Base-by-base conservation (phyloP, 2,797 vertebrate genomes). In the Eupleurogrammus muticus region DNA sequence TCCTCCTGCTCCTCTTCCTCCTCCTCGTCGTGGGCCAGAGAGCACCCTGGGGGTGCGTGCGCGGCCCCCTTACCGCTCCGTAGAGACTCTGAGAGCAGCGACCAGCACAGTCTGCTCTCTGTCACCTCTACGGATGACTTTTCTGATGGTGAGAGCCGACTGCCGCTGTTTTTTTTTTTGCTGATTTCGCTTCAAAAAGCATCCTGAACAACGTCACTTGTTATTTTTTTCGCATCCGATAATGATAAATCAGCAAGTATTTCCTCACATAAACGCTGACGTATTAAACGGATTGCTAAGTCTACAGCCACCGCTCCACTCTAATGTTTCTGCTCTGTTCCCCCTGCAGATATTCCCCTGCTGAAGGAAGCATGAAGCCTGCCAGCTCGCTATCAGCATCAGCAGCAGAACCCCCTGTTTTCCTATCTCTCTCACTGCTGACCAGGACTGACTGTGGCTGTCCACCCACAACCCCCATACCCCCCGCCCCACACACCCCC, bases 91-190 rank as follows among this genome's bases (percentile, higher is more conserved):
- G 96, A 97, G 89, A 96, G 92, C 90, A 98, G 97, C 71, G 97
- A 99, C 91, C 95, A 96, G 92, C 97, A 97, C 92, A 99, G 98
- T 90, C 95, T 99, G 90, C 93, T 99, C 78, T 99, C 98, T 12
- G 94, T 98, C 75, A 93, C 96, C 62, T 98, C 97, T 57, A 81
- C 91, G 0, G 96, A 98, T 82, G 98, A 99, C 12, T 98, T 96
- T 84, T 96, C 96, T 87, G 98, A 99, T 23, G 98, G 97, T 99
- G 93, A 58, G 96, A 74, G 17, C 2, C 53, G 38, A 38, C 10
- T 12, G 8, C 28, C 4, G 5, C 0, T 12, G 3, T 51, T 17
- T 23, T 49, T 59, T n/a, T n/a, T n/a, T n/a, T 1, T 14, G 38
- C 44, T 38, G 10, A 28, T 21, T 32, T 11, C 28, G 3, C 40